Evolutionary conservation across 2,797 vertebrate species (phyloP).

Genomic region (Acrossocheilus fasciatus): DNA sequence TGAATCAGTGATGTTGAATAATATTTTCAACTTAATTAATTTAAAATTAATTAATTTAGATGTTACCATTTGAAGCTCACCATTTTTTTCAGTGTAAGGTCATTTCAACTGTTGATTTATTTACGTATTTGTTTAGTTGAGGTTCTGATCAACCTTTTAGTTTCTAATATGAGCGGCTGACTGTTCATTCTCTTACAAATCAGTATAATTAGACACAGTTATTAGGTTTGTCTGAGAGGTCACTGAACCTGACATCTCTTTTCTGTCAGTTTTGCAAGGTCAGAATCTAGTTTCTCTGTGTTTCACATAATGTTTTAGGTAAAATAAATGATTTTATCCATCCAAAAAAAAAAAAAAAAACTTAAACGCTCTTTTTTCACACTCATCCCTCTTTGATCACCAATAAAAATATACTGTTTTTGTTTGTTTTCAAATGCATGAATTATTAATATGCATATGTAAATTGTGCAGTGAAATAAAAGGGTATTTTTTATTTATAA

Average conservation of each 20-base stretch:
- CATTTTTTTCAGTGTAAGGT: not conserved
- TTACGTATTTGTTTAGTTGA: not conserved
- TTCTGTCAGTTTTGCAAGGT: not conserved
- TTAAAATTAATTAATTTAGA: not conserved
- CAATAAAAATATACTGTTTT: not conserved
- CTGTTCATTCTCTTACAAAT: not conserved
- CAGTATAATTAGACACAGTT: not conserved
- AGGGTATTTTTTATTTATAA: conserved; percentile 59
- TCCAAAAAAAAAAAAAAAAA: not conserved
- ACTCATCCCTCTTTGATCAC: conserved; percentile 30
- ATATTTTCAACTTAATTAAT: too few relatives aligned
- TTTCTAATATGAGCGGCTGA: not conserved
- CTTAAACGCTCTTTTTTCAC: not conserved
- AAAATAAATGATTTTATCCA: not conserved
- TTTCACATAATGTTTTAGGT: not conserved
- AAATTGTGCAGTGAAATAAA: conserved; percentile 55
- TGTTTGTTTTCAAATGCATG: conserved; percentile 41
- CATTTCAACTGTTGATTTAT: not conserved
- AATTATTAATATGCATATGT: conserved; percentile 57
- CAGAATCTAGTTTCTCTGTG: not conserved
- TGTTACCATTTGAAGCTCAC: not conserved
- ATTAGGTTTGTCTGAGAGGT: not conserved
- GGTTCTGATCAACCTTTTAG: not conserved
- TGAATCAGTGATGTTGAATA: not conserved
- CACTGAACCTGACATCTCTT: not conserved